phyloP scores from a whole-genome alignment of 2,113 vertebrate species.

The Nothocercus nigrocapillus region DNA sequence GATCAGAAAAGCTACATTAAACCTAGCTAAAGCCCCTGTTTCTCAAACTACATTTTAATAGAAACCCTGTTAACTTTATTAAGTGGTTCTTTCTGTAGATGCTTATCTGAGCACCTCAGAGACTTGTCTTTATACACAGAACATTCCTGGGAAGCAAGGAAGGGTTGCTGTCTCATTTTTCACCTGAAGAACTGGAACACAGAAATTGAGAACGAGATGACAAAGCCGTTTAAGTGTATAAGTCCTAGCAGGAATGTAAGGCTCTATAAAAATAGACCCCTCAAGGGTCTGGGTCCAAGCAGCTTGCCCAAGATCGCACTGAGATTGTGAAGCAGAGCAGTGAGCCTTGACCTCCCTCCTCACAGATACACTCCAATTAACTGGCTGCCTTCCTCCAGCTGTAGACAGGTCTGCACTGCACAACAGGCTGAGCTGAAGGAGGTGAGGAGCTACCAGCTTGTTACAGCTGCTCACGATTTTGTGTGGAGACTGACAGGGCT shows the following conservation, averaged over 20 bases:
- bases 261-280: background rate
- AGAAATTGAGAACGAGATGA: background rate
- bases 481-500: background rate
- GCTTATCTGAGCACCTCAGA: background rate
- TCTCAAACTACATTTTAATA: background rate
- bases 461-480: background rate
- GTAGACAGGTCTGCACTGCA: background rate
- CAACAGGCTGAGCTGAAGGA: background rate
- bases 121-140: background rate
- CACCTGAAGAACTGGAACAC: background rate
- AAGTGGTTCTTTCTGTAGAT: background rate
- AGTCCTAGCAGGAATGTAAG: background rate
- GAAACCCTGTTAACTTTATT: background rate
- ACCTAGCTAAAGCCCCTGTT: background rate
- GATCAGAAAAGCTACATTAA: background rate
- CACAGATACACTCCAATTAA: rapidly evolving
- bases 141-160: background rate
- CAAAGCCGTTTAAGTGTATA: background rate
- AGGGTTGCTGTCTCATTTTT: background rate
- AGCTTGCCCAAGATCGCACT: background rate
- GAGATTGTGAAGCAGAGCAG: background rate
- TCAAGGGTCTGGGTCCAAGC: background rate
- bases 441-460: background rate
- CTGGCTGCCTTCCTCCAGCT: background rate
- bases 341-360: background rate